Conservation (phyloP, 2,797 vertebrate species). For the Sebastes trivittatus region DNA sequence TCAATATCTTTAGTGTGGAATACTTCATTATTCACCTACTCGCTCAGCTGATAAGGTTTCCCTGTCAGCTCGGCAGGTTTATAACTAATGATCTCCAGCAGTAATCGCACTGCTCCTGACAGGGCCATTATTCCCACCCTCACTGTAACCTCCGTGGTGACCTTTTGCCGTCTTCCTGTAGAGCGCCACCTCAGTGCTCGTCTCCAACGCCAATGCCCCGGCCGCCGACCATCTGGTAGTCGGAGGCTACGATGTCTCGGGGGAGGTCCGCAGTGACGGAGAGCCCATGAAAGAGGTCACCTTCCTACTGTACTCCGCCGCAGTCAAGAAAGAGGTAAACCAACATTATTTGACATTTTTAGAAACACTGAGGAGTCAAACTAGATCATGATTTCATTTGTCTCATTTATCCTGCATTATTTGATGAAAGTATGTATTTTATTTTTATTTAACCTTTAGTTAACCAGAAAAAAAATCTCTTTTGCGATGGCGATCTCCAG, state of each 20-base stretch:
- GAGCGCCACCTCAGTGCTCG: conserved; percentile 88
- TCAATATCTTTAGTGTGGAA: background rate
- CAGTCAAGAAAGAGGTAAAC: conserved; percentile 88
- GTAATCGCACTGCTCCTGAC: conserved; percentile 27
- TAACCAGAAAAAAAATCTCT: no score
- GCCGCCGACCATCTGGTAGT: conserved; percentile 88
- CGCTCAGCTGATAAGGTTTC: conserved; percentile 20
- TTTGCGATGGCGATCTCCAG: no score
- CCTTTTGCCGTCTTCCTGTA: conserved; percentile 59
- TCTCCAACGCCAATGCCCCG: conserved; percentile 90
- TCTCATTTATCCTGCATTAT: background rate
- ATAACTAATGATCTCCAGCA: conserved; percentile 28
- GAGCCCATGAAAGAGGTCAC: conserved; percentile 98
- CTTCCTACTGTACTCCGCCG: conserved; percentile 94
- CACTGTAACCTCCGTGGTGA: background rate
- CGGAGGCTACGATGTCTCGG: conserved; percentile 94
- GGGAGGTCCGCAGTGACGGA: conserved; percentile 95
- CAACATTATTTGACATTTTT: background rate
- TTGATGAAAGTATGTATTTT: background rate
- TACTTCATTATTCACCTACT: conserved; percentile 15
- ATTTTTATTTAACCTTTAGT: no score
- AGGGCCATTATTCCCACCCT: conserved; percentile 13
- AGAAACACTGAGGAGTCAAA: background rate
- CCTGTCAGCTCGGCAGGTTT: conserved; percentile 35
- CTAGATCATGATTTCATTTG: background rate